Evolutionary conservation across 2,888 invertebrate genomes (phyloP).

Genomic region (Rosalia funebris): DNA sequence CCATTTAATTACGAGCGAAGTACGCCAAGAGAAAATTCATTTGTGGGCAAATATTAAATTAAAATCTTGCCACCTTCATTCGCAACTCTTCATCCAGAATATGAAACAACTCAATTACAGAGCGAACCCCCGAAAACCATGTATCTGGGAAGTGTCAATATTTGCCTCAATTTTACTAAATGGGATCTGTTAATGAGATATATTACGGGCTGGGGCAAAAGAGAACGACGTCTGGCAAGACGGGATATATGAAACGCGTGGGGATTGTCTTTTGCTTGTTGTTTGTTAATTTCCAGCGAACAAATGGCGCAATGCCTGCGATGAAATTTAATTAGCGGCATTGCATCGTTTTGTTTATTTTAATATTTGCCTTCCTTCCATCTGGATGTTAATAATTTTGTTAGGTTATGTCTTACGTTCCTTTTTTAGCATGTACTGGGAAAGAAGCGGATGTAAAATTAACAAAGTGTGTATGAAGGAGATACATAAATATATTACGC

Average conservation of each 20-base stretch:
- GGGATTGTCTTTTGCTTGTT: constrained; percentile 14
- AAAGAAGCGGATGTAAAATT: too few species aligned
- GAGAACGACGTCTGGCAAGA: background rate
- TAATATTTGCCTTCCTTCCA: background rate
- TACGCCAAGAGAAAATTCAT: constrained; percentile 8
- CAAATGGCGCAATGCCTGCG: constrained; percentile 9
- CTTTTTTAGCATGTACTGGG: too few species aligned
- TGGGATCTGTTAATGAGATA: constrained; percentile 19
- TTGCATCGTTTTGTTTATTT: constrained; percentile 19
- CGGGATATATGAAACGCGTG: background rate
- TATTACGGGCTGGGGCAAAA: background rate
- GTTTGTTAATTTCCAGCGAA: constrained; percentile 16
- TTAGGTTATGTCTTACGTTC: background rate
- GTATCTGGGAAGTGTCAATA: constrained; percentile 17
- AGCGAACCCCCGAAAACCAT: constrained; percentile 9
- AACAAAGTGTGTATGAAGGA: too few species aligned
- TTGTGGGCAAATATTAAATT: constrained; percentile 18
- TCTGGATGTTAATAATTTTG: constrained; percentile 4
- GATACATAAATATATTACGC: too few species aligned
- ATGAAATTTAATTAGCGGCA: constrained; percentile 18
- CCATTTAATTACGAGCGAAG: constrained; percentile 18
- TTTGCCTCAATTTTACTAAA: constrained; percentile 23
- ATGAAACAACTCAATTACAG: constrained; percentile 17
- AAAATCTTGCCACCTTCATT: constrained; percentile 8
- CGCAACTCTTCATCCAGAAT: constrained; percentile 3